phyloP scores from a whole-genome alignment of 2,113 vertebrate species.

The Hirundichthys speculiger region DNA sequence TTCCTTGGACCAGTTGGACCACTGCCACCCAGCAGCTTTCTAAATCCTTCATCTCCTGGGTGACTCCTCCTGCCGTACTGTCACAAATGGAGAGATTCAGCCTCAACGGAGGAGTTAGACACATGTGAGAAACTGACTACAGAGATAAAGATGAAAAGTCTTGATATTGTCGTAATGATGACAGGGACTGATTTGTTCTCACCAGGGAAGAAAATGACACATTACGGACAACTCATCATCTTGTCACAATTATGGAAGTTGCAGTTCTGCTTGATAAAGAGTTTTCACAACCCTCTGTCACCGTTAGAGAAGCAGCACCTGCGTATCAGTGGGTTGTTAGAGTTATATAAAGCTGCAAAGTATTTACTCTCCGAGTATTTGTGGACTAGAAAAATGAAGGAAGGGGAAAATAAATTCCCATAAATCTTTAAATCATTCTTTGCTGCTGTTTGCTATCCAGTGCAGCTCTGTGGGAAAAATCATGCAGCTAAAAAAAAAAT shows the following conservation, averaged over 20 bases:
- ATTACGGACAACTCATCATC: slow-evolving; percentile 29
- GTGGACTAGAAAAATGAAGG: slow-evolving; percentile 4
- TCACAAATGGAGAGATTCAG: slow-evolving; percentile 63
- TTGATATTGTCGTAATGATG: slow-evolving; percentile 31
- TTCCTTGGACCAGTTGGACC: slow-evolving; percentile 24
- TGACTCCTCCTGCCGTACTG: slow-evolving; percentile 63
- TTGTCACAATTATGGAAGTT: slow-evolving; percentile 55
- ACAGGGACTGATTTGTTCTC: slow-evolving; percentile 55
- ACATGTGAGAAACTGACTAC: slow-evolving; percentile 60
- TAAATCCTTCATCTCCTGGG: slow-evolving; percentile 50
- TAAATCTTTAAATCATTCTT: slow-evolving; percentile 42
- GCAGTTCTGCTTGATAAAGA: slow-evolving; percentile 27
- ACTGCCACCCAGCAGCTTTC: slow-evolving; percentile 24
- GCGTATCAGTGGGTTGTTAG: slow-evolving; percentile 1
- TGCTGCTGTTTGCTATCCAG: slow-evolving; percentile 32
- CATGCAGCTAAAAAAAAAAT: slow-evolving; percentile 10
- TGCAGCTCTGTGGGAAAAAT: slow-evolving; percentile 34
- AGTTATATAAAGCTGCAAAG: slow-evolving; percentile 5
- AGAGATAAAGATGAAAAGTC: slow-evolving; percentile 68
- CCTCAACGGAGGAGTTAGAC: slow-evolving; percentile 20
- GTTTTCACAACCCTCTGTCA: neutral
- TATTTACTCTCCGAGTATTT: slow-evolving; percentile 28
- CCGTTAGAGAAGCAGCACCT: slow-evolving; percentile 15
- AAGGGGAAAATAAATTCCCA: slow-evolving; percentile 1
- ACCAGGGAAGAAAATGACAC: slow-evolving; percentile 36